Evolutionary conservation across 2,113 vertebrate species (phyloP).

Genomic region (Puffinus mauretanicus): DNA sequence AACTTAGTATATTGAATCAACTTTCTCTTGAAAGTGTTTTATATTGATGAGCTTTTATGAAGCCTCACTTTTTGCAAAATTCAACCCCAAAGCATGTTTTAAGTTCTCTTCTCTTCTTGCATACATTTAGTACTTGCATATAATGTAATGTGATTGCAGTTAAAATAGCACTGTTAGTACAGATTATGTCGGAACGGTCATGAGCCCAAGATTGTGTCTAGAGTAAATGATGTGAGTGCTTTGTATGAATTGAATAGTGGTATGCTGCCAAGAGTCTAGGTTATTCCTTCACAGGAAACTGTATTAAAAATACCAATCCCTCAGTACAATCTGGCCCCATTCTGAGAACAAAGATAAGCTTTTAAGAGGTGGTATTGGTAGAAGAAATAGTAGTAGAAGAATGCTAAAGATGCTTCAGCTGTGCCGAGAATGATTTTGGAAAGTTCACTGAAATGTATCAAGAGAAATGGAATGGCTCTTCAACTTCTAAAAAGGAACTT

Average conservation of each 20-base stretch:
- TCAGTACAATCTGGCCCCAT: background rate
- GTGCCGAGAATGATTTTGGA: background rate
- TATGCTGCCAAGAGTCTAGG: background rate
- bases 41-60: background rate
- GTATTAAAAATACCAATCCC: background rate
- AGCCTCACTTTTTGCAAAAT: background rate
- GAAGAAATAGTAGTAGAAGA: background rate
- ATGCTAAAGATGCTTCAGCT: background rate
- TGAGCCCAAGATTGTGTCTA: background rate
- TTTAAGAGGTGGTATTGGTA: background rate
- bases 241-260: background rate
- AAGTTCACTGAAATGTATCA: background rate
- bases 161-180: background rate
- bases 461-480: background rate
- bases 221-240: background rate
- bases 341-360: background rate
- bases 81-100: background rate
- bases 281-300: slow-evolving; percentile 1
- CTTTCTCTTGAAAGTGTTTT: background rate
- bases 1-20: background rate
- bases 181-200: background rate
- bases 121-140: background rate
- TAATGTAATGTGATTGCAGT: background rate
- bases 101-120: background rate
- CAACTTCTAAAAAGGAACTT: background rate